Evolutionary conservation across 2,888 invertebrate genomes (phyloP).

Genomic region (Teleogryllus oceanicus): DNA sequence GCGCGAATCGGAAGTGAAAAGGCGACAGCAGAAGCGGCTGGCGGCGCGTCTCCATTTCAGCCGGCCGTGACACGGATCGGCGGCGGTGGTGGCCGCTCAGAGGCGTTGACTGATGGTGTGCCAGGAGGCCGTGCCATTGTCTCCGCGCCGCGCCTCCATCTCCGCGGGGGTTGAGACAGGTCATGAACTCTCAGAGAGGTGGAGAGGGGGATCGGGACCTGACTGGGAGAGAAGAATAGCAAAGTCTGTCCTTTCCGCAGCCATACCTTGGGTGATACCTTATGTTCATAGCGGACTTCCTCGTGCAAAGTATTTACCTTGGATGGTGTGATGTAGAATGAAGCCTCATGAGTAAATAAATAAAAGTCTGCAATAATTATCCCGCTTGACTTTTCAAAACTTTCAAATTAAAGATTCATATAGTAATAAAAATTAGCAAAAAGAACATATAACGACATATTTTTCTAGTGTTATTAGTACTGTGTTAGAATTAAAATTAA

Average conservation of each 20-base stretch:
- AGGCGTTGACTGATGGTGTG: background rate
- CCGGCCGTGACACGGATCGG: background rate
- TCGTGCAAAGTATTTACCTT: background rate
- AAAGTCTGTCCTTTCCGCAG: background rate
- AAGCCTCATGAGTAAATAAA: no score
- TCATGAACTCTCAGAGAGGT: background rate
- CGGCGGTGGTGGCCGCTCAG: background rate
- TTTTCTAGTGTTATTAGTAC: no score
- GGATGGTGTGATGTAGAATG: no score
- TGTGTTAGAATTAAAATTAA: no score
- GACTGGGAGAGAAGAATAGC: background rate
- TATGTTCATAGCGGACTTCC: background rate
- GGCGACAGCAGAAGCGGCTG: no score
- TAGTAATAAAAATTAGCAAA: no score
- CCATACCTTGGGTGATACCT: background rate
- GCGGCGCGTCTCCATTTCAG: no score
- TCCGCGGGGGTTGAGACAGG: background rate
- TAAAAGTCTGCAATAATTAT: no score
- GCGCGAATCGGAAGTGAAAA: no score
- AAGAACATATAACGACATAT: no score
- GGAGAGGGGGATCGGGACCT: background rate
- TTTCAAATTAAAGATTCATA: no score
- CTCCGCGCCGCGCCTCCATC: background rate
- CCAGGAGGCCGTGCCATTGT: background rate
- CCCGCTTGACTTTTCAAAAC: no score